Evolutionary conservation across 2,888 invertebrate species (phyloP), one percentile per base, ranked within the genome.

Genomic region (Steinernema hermaphroditum): DNA sequence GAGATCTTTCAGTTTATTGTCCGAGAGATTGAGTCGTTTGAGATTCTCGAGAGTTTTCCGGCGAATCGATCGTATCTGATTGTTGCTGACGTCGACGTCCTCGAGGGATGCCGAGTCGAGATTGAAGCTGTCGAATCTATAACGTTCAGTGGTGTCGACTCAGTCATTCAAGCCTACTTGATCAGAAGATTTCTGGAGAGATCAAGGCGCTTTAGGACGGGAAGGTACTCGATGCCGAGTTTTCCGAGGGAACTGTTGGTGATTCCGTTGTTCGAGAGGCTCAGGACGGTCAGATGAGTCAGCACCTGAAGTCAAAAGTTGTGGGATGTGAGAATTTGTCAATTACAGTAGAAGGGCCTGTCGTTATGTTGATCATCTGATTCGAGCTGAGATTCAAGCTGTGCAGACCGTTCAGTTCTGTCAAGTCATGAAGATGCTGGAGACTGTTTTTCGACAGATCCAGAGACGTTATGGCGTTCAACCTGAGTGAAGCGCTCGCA

Each of bases 61-160:
- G 34, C 70, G 50, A n/a, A 80, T 72, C 43, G 50, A 43, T 29
- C 77, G 80, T 69, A 82, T 80, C 27, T 76, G 75, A 62, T 83
- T 82, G 22, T 74, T 72, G 37, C 78, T 78, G 57, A 81, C 49
- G 72, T 81, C 79, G 1, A 82, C 68, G 2, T 78, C 75, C 44
- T 79, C 76, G 24, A 82, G 70, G 19, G 43, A 69, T 4, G 75
- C 72, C 62, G 77, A 69, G 43, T 79, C 81, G 73, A 80, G 80
- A 0, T 76, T n/a, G 44, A 73, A 72, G 14, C 76, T 74, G 24
- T 82, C 82, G 57, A 82, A 75, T 74, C 78, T 79, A 44, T 49
- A n/a, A 49, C 76, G 73, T 44, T 79, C n/a, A n/a, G n/a, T n/a
- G n/a, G n/a, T n/a, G n/a, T n/a, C n/a, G n/a, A n/a, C n/a, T n/a